These are phyloP conservation scores for Hepsetus odoe DNA, from an alignment of 2,113 vertebrate genomes.

Conservation along the genomic window DNA sequence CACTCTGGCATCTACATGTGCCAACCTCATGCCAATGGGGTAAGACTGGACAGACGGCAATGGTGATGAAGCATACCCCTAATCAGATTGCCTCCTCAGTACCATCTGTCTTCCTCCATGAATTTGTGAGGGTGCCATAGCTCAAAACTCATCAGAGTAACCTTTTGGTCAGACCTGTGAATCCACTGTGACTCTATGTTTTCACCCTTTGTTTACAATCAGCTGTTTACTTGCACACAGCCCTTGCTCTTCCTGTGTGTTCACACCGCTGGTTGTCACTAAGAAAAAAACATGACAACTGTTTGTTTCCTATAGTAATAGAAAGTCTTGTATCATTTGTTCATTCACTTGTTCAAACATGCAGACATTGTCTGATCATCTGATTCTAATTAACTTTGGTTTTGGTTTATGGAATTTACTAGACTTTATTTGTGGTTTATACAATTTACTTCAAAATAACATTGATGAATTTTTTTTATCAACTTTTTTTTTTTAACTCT, in stretches of 20 bases:
- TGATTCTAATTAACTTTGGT: neutral
- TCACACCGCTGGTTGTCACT: neutral
- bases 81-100: slow-evolving; percentile 53
- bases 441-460: no score
- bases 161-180: slow-evolving; percentile 11
- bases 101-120: slow-evolving; percentile 54
- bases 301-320: neutral
- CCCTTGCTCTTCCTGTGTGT: neutral
- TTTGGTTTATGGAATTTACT: neutral
- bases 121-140: slow-evolving; percentile 5
- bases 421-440: neutral
- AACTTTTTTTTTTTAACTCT: no score
- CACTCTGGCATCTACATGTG: slow-evolving; percentile 1
- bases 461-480: no score
- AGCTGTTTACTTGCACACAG: neutral
- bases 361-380: neutral
- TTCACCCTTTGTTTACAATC: neutral
- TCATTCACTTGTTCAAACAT: neutral
- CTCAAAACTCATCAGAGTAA: neutral
- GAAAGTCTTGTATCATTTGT: neutral
- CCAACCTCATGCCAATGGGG: slow-evolving; percentile 15
- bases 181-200: neutral
- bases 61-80: slow-evolving; percentile 45
- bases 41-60: slow-evolving; percentile 45
- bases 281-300: neutral